Evolutionary conservation across 2,113 vertebrate genomes (phyloP).

Genomic region (Cephalopterus ornatus): DNA sequence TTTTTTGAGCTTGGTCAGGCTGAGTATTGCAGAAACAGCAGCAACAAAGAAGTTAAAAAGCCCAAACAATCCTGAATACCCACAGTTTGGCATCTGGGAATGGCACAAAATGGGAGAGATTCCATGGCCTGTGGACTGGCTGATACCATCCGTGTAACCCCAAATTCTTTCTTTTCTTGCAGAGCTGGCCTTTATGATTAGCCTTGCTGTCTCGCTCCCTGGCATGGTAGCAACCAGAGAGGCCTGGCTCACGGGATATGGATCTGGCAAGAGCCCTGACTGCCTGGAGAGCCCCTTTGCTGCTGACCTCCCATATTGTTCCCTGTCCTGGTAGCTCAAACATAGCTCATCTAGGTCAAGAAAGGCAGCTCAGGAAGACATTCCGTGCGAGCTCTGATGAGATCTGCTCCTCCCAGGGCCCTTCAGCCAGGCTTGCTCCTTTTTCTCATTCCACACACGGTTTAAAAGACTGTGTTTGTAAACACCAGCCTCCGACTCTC

Average conservation of each 20-base stretch:
- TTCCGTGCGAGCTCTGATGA: background rate
- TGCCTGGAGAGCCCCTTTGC: background rate
- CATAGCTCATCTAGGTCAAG: background rate
- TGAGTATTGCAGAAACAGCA: background rate
- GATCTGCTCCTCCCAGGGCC: background rate
- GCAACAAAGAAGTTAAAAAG: background rate
- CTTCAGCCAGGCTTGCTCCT: background rate
- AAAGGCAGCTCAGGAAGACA: background rate
- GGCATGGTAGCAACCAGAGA: background rate
- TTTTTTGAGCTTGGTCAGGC: background rate
- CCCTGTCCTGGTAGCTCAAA: background rate
- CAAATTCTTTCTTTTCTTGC: background rate
- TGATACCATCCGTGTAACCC: background rate
- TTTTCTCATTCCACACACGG: background rate
- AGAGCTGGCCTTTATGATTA: background rate
- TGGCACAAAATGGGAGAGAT: background rate
- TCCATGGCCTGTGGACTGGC: background rate
- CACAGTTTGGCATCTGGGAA: background rate
- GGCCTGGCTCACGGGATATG: background rate
- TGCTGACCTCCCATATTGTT: background rate
- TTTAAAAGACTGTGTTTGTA: slow-evolving; percentile 52
- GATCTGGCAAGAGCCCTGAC: background rate
- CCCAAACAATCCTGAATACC: background rate
- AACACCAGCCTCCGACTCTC: background rate
- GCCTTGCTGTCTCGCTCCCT: background rate